phyloP scores from a whole-genome alignment of 2,113 vertebrate species.

The Theristicus caerulescens region DNA sequence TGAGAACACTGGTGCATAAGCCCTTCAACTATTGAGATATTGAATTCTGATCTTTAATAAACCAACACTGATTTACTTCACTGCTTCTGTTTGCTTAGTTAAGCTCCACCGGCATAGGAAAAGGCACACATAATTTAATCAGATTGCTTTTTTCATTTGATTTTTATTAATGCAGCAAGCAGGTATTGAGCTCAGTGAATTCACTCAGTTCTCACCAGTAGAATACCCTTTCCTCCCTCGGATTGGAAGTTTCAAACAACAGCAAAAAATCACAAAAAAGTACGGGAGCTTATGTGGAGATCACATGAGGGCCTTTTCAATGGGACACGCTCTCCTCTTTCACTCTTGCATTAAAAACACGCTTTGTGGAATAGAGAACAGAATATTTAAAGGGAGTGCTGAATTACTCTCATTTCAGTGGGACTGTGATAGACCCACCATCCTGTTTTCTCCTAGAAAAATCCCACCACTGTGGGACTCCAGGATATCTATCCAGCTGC shows the following conservation, averaged over 20 bases:
- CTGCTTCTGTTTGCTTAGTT: conserved; percentile 79
- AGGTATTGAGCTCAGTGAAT: conserved; percentile 31
- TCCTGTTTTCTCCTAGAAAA: neutral
- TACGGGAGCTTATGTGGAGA: neutral
- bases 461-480: neutral
- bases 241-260: conserved; percentile 20
- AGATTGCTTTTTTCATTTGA: conserved; percentile 78
- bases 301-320: neutral
- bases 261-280: neutral
- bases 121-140: conserved; percentile 79
- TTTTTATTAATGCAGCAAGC: conserved; percentile 75
- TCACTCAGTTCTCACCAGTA: conserved; percentile 11
- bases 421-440: neutral
- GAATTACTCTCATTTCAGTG: neutral
- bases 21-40: conserved; percentile 75
- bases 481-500: neutral
- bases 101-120: conserved; percentile 72
- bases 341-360: neutral
- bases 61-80: conserved; percentile 79
- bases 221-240: neutral
- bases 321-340: neutral
- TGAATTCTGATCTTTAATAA: conserved; percentile 84
- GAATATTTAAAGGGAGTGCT: neutral
- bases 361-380: neutral
- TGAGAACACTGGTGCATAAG: conserved; percentile 62